Evolutionary conservation across 2,113 vertebrate genomes (phyloP), one percentile per base, ranked within the genome.

Genomic region (Mixornis gularis): DNA sequence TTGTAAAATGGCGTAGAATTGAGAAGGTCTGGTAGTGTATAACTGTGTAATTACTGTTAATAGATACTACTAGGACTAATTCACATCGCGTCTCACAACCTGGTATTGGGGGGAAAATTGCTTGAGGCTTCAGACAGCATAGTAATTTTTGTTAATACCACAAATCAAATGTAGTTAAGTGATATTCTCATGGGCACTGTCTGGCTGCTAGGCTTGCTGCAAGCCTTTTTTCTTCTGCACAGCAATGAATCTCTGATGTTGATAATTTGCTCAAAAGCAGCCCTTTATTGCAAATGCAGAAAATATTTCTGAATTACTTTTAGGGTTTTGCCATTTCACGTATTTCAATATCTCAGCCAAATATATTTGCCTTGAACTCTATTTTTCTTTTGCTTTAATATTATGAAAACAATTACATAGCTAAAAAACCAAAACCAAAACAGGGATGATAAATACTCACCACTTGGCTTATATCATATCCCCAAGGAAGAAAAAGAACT

Each of bases 401-500:
- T 76, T 92, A 76, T 88, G 70, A 89, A 95, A 94, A 88, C 70
- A 80, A 63, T 83, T 59, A 83, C 63, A 66, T 7, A 80, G 60
- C 68, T 52, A 79, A 90, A 73, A 93, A 85, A 59, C 49, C n/a
- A 78, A 87, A 72, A 77, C 25, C 41, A 64, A 90, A 96, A 26
- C 63, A 76, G 43, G 44, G 87, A 88, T 87, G 60, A 84, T 73
- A 91, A 86, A 85, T 91, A 95, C 97, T 97, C 89, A 97, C 97
- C 95, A 96, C 90, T 95, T 97, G 96, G 92, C 96, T 97, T 90
- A 96, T 91, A 90, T 97, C 97, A 8, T 97, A 97, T 96, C 93
- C 91, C 96, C 96, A 97, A 58, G 96, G 96, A 95, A 97, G 96
- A 94, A 97, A 97, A 83, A 97, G 96, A 72, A 97, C 91, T 78